phyloP scores from a whole-genome alignment of 1,140 invertebrate genomes.

The Drosophila miranda region DNA sequence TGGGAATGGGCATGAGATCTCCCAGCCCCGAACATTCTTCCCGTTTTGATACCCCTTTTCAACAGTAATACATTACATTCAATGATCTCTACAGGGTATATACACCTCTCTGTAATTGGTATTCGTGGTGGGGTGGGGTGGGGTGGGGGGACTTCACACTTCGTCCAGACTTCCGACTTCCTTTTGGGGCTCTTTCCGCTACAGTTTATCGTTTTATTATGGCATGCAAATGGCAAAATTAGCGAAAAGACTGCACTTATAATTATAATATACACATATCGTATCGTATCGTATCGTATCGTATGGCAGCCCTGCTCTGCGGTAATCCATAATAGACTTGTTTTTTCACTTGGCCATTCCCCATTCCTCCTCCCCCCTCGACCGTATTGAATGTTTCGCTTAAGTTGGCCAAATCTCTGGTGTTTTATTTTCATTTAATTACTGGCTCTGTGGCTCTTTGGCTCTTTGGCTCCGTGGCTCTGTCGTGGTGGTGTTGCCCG shows the following conservation, averaged over 20 bases:
- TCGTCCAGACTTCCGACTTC: slow-evolving; percentile 22
- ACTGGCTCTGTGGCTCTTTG: slow-evolving; percentile 43
- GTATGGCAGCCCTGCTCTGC: background rate
- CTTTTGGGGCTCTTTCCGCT: slow-evolving; percentile 38
- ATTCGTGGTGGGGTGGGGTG: background rate
- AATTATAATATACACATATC: slow-evolving; percentile 59
- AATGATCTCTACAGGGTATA: too few species aligned
- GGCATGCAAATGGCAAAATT: slow-evolving; percentile 77
- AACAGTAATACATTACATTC: too few species aligned
- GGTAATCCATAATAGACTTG: slow-evolving; percentile 53
- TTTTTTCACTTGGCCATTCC: slow-evolving; percentile 22
- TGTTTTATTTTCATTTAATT: slow-evolving; percentile 81
- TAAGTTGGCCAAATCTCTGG: slow-evolving; percentile 68
- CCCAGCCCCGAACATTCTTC: slow-evolving; percentile 17
- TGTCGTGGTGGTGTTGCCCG: slow-evolving; percentile 6
- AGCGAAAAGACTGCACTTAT: slow-evolving; percentile 53
- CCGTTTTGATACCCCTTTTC: slow-evolving; percentile 20
- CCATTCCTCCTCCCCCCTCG: background rate
- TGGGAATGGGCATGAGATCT: slow-evolving; percentile 10
- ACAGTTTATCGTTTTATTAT: slow-evolving; percentile 66
- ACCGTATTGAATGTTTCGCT: slow-evolving; percentile 8
- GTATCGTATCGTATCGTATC: background rate
- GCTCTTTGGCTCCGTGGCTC: slow-evolving; percentile 13
- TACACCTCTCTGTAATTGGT: background rate
- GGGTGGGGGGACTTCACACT: background rate